phyloP scores from a whole-genome alignment of 2,888 invertebrate species.

The Temnothorax rugatulus region DNA sequence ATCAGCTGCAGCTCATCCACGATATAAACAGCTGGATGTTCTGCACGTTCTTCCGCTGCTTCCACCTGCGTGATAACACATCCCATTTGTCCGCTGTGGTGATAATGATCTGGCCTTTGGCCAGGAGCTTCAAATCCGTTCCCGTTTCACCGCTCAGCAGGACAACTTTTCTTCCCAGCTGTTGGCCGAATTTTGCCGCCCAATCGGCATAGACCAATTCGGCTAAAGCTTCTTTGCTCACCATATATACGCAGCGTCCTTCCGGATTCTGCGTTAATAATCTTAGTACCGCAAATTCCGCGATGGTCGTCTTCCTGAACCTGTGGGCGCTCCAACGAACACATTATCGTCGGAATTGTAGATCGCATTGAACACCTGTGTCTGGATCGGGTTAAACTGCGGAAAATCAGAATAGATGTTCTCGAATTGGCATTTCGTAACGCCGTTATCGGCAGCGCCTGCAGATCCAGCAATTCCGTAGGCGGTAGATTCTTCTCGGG shows the following conservation, averaged over 20 bases:
- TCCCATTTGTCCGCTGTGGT: slow-evolving; percentile 99
- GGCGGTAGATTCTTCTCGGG: slow-evolving; percentile 99
- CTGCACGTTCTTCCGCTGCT: slow-evolving; percentile 99
- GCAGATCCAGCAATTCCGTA: slow-evolving; percentile 98
- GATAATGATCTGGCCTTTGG: slow-evolving; percentile 98
- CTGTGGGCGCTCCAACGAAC: slow-evolving; percentile 97
- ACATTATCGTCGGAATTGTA: slow-evolving; percentile 99
- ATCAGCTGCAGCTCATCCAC: slow-evolving; percentile 98
- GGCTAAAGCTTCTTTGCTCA: slow-evolving; percentile 96
- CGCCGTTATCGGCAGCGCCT: slow-evolving; percentile 98
- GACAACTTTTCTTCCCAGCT: slow-evolving; percentile 94
- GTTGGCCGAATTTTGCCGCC: slow-evolving; percentile 94
- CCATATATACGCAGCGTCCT: slow-evolving; percentile 97
- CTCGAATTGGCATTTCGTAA: slow-evolving; percentile 95
- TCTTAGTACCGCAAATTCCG: slow-evolving; percentile 97
- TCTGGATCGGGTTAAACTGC: slow-evolving; percentile 99
- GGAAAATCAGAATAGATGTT: slow-evolving; percentile 94
- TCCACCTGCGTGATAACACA: slow-evolving; percentile 98
- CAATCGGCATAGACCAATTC: slow-evolving; percentile 96
- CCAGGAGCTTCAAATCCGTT: slow-evolving; percentile 96
- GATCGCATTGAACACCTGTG: slow-evolving; percentile 98
- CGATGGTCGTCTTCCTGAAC: slow-evolving; percentile 97
- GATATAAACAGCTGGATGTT: slow-evolving; percentile 98
- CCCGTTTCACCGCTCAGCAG: slow-evolving; percentile 98
- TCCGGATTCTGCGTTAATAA: slow-evolving; percentile 91